Conservation (phyloP, 2,113 vertebrate genomes). For the Morone saxatilis region DNA sequence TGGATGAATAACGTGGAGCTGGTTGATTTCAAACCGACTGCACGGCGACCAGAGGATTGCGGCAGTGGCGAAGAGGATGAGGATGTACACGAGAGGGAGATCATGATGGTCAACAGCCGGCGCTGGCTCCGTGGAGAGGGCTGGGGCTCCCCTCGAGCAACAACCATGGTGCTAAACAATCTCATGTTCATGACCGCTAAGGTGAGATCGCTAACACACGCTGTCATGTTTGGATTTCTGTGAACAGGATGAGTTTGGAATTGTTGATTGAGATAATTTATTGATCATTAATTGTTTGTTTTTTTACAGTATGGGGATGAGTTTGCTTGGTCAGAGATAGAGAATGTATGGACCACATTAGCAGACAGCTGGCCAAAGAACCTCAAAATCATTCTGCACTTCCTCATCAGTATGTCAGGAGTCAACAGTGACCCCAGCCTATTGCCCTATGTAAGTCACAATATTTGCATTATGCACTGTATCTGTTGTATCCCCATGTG, state of each 20-base stretch:
- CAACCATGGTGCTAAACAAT: slow-evolving; percentile 98
- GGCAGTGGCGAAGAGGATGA: slow-evolving; percentile 88
- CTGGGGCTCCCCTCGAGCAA: slow-evolving; percentile 97
- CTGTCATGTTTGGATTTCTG: neutral
- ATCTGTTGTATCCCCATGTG: neutral
- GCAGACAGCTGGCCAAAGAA: slow-evolving; percentile 99
- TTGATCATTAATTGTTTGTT: neutral
- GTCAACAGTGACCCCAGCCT: slow-evolving; percentile 98
- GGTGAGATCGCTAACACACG: slow-evolving; percentile 81
- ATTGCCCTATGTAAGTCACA: slow-evolving; percentile 94
- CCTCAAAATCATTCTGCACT: slow-evolving; percentile 98
- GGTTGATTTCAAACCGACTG: slow-evolving; percentile 92
- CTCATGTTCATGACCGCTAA: slow-evolving; percentile 99
- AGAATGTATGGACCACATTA: slow-evolving; percentile 98
- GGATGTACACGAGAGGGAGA: slow-evolving; percentile 88
- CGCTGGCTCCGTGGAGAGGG: slow-evolving; percentile 97
- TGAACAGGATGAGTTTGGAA: neutral
- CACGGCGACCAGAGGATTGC: slow-evolving; percentile 86
- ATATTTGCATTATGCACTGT: neutral
- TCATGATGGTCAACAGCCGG: slow-evolving; percentile 96
- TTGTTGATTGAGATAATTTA: neutral
- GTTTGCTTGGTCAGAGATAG: slow-evolving; percentile 98
- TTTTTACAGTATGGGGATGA: slow-evolving; percentile 95
- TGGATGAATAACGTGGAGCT: slow-evolving; percentile 99
- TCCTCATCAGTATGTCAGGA: slow-evolving; percentile 97